A percentile compares a stretch with the other conserved stretches of the same genome.
These are phyloP conservation scores for Heterohyrax brucei DNA, from an alignment of 2,797 vertebrate species.

Conservation along the genomic window DNA sequence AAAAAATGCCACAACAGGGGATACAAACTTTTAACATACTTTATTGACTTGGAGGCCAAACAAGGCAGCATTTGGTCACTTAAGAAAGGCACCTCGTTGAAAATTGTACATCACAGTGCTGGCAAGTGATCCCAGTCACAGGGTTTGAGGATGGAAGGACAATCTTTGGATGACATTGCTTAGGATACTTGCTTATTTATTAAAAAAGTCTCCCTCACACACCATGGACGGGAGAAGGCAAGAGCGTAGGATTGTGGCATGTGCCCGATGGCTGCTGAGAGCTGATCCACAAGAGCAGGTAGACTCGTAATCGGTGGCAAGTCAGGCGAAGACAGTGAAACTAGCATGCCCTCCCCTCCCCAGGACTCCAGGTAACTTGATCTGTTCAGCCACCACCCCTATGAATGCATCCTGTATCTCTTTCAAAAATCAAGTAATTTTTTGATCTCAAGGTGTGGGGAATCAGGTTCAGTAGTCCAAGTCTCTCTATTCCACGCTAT, in stretches of 20 bases:
- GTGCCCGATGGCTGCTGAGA: not conserved
- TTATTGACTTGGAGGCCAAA: constrained; percentile 90
- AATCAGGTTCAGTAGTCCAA: not conserved
- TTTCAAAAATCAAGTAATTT: constrained; percentile 22
- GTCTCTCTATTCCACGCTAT: not conserved
- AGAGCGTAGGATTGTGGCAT: not conserved
- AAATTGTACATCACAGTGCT: constrained; percentile 81
- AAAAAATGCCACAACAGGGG: constrained; percentile 84
- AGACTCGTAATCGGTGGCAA: not conserved
- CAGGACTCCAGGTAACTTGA: constrained; percentile 20
- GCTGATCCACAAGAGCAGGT: not conserved
- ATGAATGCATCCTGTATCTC: not conserved
- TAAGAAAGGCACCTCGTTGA: constrained; percentile 90
- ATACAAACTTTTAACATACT: constrained; percentile 87
- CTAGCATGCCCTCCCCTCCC: no score
- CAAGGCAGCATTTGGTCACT: constrained; percentile 91
- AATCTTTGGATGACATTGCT: constrained; percentile 80
- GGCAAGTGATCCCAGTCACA: constrained; percentile 72
- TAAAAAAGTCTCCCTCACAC: constrained; percentile 65
- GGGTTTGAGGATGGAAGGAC: constrained; percentile 64
- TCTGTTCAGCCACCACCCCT: not conserved
- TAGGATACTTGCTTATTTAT: constrained; percentile 69
- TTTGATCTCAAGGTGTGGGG: constrained; percentile 26
- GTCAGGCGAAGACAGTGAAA: not conserved
- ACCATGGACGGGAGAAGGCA: constrained; percentile 43